Evolutionary conservation across 2,113 vertebrate species (phyloP).

Genomic region (Oenanthe melanoleuca): DNA sequence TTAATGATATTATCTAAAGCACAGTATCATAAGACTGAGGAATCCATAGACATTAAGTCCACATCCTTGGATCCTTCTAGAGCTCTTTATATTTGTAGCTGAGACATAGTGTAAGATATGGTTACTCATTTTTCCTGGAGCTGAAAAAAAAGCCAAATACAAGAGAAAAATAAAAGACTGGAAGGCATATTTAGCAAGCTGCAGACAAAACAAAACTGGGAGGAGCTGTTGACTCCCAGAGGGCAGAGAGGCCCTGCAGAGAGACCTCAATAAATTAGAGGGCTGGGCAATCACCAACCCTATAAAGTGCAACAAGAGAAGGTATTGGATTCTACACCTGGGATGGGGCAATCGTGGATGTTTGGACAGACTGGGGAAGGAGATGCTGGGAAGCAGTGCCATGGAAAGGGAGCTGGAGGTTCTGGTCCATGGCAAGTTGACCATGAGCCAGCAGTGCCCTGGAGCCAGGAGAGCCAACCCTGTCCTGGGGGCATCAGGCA

Average conservation of each 20-base stretch:
- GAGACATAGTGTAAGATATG: neutral
- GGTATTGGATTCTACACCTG: neutral
- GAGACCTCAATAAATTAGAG: neutral
- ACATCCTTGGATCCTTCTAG: neutral
- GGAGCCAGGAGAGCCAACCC: accelerated
- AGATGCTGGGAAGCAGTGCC: too few relatives aligned
- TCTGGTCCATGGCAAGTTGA: accelerated
- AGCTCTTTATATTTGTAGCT: neutral
- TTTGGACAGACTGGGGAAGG: too few relatives aligned
- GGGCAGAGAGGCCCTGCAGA: neutral
- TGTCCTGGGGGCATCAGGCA: neutral
- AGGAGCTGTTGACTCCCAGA: neutral
- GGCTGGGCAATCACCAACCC: neutral
- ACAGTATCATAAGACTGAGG: neutral
- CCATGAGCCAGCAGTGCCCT: neutral
- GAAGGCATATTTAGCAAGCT: neutral
- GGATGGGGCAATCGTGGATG: neutral
- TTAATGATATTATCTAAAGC: neutral
- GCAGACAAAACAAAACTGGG: neutral
- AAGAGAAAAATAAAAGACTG: neutral
- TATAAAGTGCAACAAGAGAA: neutral
- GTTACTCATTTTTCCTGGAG: neutral
- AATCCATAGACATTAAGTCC: neutral
- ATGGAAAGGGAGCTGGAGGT: accelerated
- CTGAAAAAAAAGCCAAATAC: neutral